A percentile compares a stretch with the other conserved stretches of the same genome.
Evolutionary conservation across 37 sponge, comb jelly and placozoan genomes (phyloP).

Genomic region (Hormiphora californensis): DNA sequence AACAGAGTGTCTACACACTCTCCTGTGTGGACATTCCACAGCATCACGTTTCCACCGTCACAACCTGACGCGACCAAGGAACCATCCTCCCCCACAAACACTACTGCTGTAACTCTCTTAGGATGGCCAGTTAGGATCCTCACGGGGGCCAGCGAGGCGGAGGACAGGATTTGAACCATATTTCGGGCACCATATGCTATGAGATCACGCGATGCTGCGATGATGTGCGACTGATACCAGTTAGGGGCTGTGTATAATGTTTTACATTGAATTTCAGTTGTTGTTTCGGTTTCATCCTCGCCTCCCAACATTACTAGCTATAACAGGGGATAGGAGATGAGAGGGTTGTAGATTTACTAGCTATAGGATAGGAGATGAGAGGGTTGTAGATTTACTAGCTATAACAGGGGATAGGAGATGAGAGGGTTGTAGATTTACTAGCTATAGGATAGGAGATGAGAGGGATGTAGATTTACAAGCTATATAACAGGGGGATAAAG

Average conservation of each 20-base stretch:
- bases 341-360: no score
- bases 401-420: no score
- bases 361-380: no score
- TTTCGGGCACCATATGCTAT: conserved; percentile 44
- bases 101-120: conserved; percentile 10
- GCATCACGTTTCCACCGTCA: conserved; percentile 34
- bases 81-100: background rate
- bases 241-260: conserved; percentile 51
- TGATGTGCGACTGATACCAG: conserved; percentile 51
- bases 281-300: no score
- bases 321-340: no score
- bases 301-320: no score
- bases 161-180: conserved; percentile 12
- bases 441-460: no score
- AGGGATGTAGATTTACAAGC: no score
- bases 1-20: background rate
- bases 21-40: background rate
- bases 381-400: no score
- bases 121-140: conserved; percentile 32
- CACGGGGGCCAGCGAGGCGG: background rate
- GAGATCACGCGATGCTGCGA: background rate
- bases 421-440: no score
- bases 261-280: background rate
- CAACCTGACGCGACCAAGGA: conserved; percentile 36
- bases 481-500: no score